Percentiles rank a stretch among this genome's conserved stretches.
Evolutionary conservation across 2,888 invertebrate species (phyloP).

Genomic region (Orgyia antiqua): DNA sequence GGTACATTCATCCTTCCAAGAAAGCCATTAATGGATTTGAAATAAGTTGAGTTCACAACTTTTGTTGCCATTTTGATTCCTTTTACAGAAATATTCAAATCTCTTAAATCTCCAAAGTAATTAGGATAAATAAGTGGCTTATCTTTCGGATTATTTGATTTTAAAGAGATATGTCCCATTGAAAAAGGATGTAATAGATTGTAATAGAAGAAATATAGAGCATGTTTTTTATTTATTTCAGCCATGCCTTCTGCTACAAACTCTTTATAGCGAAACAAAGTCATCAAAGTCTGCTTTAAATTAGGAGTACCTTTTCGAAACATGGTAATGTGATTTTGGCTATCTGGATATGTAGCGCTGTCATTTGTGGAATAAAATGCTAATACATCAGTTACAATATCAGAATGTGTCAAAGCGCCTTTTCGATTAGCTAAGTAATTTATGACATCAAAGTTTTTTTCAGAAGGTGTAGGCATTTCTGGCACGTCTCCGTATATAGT

Average conservation of each 20-base stretch:
- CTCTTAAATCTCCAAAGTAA: conserved; percentile 8
- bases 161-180: conserved; percentile 7
- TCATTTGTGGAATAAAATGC: conserved; percentile 37
- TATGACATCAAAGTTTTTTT: conserved; percentile 42
- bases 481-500: conserved; percentile 5
- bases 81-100: conserved; percentile 3
- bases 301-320: conserved; percentile 39
- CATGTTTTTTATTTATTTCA: conserved; percentile 4
- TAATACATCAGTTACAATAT: conserved; percentile 70
- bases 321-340: conserved; percentile 34
- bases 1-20: conserved; percentile 6
- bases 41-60: conserved; percentile 5
- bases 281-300: conserved; percentile 1
- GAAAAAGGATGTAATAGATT: conserved; percentile 11
- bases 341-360: conserved; percentile 42
- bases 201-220: conserved; percentile 4
- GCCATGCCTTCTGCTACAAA: conserved; percentile 6
- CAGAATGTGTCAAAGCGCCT: conserved; percentile 66
- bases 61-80: conserved; percentile 8
- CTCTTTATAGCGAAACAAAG: conserved; percentile 27
- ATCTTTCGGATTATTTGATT: conserved; percentile 8
- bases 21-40: conserved; percentile 8
- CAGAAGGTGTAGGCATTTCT: conserved; percentile 1
- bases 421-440: conserved; percentile 68
- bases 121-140: conserved; percentile 9